Evolutionary conservation across 2,888 invertebrate genomes (phyloP).

Genomic region (Napeogenes inachia): DNA sequence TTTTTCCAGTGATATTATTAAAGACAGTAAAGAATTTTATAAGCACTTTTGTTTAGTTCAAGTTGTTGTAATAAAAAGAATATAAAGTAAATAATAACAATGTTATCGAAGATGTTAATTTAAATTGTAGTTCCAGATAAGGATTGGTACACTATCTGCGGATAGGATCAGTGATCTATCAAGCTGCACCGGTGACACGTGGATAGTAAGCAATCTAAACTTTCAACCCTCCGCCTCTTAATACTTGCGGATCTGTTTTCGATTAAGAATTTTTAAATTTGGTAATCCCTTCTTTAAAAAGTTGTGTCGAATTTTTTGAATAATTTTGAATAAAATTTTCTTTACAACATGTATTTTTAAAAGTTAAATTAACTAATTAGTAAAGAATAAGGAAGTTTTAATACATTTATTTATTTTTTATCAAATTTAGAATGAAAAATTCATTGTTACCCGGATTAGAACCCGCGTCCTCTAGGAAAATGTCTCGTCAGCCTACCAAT

Average conservation of each 20-base stretch:
- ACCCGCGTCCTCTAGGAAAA: no score
- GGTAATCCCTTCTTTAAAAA: background rate
- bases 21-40: no score
- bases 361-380: no score
- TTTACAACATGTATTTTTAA: no score
- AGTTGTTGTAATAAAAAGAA: background rate
- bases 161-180: slow-evolving; percentile 68
- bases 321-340: background rate
- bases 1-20: no score
- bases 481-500: no score
- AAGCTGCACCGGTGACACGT: slow-evolving; percentile 60
- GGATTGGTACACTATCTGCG: slow-evolving; percentile 29
- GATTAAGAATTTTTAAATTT: slow-evolving; percentile 11
- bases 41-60: no score
- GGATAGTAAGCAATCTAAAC: slow-evolving; percentile 62
- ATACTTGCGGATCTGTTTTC: slow-evolving; percentile 17
- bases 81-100: background rate
- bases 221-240: slow-evolving; percentile 34
- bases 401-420: no score
- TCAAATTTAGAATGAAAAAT: no score
- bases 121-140: background rate
- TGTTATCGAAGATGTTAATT: background rate
- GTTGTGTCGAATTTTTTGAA: slow-evolving; percentile 1
- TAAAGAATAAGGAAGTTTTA: no score
- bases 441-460: no score